These are phyloP conservation scores for Schizopygopsis malacanthus DNA, from an alignment of 2,797 vertebrate species.

Conservation along the genomic window DNA sequence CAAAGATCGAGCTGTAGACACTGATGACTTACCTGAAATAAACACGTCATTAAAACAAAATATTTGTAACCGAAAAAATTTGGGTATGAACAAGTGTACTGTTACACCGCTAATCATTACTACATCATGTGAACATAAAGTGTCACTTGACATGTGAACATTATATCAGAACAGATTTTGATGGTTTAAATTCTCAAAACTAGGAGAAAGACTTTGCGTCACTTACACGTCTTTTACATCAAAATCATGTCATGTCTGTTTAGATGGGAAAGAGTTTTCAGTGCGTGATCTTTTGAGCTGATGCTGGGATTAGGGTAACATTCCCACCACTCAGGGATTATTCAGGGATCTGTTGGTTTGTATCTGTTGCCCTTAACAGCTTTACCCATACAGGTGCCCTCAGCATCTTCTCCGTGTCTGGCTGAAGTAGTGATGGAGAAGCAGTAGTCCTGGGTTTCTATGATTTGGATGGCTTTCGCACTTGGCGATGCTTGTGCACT, in stretches of 20 bases:
- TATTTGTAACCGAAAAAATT: too few relatives aligned
- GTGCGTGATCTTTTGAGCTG: not conserved
- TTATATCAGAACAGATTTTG: not conserved
- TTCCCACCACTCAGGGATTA: not conserved
- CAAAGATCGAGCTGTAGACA: too few relatives aligned
- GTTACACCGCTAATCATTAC: too few relatives aligned
- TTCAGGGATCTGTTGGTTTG: conserved; percentile 14
- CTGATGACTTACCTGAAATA: too few relatives aligned
- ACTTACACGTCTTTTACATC: not conserved
- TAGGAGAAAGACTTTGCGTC: not conserved
- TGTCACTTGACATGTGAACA: not conserved
- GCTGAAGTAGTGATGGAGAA: conserved; percentile 8
- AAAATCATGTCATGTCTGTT: not conserved
- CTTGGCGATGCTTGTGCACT: conserved; percentile 27
- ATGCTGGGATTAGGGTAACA: not conserved
- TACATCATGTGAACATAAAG: not conserved
- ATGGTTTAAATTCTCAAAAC: not conserved
- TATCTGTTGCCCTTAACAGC: not conserved
- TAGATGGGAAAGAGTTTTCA: not conserved
- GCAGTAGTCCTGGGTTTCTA: not conserved
- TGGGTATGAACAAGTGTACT: too few relatives aligned
- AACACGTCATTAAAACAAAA: too few relatives aligned
- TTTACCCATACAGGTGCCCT: conserved; percentile 22
- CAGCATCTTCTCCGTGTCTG: conserved; percentile 4
- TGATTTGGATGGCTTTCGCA: conserved; percentile 27